These are phyloP conservation scores for Catotricha subobsoleta DNA, from an alignment of 2,888 invertebrate species.

Conservation along the genomic window DNA sequence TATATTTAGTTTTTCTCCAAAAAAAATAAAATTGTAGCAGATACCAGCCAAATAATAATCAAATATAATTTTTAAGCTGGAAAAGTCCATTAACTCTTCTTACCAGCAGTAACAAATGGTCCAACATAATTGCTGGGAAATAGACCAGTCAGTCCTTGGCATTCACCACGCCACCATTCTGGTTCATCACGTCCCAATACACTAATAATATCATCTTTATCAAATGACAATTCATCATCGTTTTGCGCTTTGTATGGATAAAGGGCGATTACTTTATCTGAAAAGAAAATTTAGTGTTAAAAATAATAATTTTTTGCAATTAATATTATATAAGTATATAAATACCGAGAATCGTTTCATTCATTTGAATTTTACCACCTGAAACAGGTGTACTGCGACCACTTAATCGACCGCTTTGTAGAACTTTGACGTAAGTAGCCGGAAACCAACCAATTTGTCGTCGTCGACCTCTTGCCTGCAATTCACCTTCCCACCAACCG, in stretches of 20 bases:
- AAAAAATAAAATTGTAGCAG: too few relatives aligned
- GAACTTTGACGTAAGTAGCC: constrained; percentile 85
- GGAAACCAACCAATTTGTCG: constrained; percentile 98
- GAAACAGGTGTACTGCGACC: constrained; percentile 58
- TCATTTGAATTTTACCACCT: constrained; percentile 44
- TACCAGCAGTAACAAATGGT: constrained; percentile 37
- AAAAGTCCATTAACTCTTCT: constrained; percentile 20
- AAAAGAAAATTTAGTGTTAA: constrained; percentile 9
- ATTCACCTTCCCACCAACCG: constrained; percentile 99
- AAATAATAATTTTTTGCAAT: neutral
- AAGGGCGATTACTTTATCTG: constrained; percentile 78
- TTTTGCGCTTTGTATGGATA: constrained; percentile 90
- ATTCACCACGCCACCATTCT: constrained; percentile 96
- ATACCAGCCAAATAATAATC: too few relatives aligned
- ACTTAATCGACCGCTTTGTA: constrained; percentile 48
- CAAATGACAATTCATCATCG: constrained; percentile 84
- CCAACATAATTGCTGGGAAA: constrained; percentile 94
- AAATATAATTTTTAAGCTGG: too few relatives aligned
- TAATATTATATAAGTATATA: neutral
- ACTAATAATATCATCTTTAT: constrained; percentile 78
- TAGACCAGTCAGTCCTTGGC: constrained; percentile 73
- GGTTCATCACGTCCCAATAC: constrained; percentile 81
- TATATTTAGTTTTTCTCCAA: too few relatives aligned
- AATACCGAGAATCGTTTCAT: constrained; percentile 28
- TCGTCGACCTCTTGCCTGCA: constrained; percentile 80